phyloP scores from a whole-genome alignment of 92 coral and sea anemone species.

The Zoanthus gigantus region DNA sequence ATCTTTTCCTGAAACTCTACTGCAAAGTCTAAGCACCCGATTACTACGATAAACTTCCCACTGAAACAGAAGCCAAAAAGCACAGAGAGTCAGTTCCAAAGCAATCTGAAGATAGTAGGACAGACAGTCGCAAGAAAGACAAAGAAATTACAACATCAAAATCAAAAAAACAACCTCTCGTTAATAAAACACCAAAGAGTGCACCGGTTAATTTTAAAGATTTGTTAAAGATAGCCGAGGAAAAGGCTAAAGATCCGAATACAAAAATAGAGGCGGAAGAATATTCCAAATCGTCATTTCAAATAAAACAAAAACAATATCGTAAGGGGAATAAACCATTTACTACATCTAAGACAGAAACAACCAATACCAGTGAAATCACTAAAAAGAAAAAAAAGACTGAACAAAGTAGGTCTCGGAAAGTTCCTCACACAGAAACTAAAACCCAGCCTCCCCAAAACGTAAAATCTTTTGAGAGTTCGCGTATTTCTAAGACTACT shows the following conservation, averaged over 20 bases:
- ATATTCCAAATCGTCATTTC: background rate
- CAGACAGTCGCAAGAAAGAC: conserved; percentile 1
- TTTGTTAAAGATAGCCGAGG: conserved; percentile 87
- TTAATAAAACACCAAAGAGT: conserved; percentile 45
- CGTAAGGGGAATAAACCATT: background rate
- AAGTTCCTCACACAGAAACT: background rate
- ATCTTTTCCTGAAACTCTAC: too few species aligned
- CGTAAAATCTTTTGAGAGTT: background rate
- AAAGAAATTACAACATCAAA: background rate
- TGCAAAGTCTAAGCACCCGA: too few species aligned
- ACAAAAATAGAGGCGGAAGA: background rate
- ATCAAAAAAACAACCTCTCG: background rate
- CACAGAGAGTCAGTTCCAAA: background rate
- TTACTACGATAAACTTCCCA: too few species aligned
- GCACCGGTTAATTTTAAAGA: conserved; percentile 78
- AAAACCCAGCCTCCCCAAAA: conserved; percentile 1
- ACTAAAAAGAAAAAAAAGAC: background rate
- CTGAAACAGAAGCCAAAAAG: background rate
- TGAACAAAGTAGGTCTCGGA: background rate
- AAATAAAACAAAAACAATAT: background rate
- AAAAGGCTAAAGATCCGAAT: conserved; percentile 54
- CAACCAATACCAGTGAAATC: background rate
- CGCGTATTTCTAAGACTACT: background rate
- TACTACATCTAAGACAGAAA: background rate
- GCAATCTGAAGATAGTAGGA: background rate